Evolutionary conservation across 2,113 vertebrate species (phyloP), one percentile per base, ranked within the genome.

Genomic region (Caracal caracal): DNA sequence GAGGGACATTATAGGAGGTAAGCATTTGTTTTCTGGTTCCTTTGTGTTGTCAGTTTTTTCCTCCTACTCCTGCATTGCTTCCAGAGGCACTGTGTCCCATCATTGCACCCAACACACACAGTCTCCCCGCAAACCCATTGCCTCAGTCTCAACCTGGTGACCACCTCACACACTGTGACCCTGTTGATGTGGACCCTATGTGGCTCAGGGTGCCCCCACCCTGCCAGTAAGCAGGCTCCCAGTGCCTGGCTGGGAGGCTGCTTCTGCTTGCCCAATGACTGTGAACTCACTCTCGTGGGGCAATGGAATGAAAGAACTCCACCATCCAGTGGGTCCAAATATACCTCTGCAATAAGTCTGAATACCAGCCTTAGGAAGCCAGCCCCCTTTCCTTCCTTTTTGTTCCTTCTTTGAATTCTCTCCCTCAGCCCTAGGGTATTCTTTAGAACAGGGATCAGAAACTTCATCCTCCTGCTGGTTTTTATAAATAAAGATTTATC

Each of bases 401-500:
- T 49, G 11, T 11, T 47, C 19, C 49, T 90, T 35, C 53, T 76
- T 65, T 68, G 30, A 33, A 16, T 26, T 19, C 65, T 82, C 33
- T 43, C 3, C 68, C n/a, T 37, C 43, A 86, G 28, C 15, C n/a
- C 51, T 24, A 53, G 66, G 28, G n/a, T 30, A 6, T 92, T 85
- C 59, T 89, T 81, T 61, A 90, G 30, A 40, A 70, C 4, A 51
- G 7, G 16, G 5, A 9, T 47, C 13, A 4, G 53, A 40, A 66
- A 26, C 43, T 88, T 11, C 2, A 6, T 76, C 20, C 35, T 43
- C 43, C 26, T 66, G 51, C 33, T 71, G 30, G 0, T 30, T 89
- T 92, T 75, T 88, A 2, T 95, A 88, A 96, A 73, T 68, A 78
- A 49, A 83, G 66, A 75, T 76, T 88, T 78, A 47, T 33, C 65